Conservation (phyloP, 2,888 invertebrate genomes). For the Pterobdella sp. region DNA sequence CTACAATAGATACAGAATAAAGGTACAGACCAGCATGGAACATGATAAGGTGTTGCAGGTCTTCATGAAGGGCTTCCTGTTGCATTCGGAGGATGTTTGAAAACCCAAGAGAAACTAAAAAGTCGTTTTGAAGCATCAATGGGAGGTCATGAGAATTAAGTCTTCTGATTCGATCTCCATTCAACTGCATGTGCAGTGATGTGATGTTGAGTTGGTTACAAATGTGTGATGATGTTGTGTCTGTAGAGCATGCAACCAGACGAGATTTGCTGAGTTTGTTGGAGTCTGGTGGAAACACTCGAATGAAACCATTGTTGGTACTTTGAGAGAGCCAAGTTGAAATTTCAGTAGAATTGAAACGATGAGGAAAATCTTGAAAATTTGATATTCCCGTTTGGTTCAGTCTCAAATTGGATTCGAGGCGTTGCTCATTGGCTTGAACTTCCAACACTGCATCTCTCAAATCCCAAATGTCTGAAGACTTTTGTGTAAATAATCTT, state of each 20-base stretch:
- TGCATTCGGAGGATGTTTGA: constrained; percentile 46
- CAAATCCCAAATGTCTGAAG: constrained; percentile 48
- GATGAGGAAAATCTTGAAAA: background rate
- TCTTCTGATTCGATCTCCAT: constrained; percentile 49
- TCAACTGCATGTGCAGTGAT: constrained; percentile 49
- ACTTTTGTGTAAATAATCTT: constrained; percentile 3
- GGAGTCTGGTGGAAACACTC: constrained; percentile 46
- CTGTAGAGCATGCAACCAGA: constrained; percentile 48
- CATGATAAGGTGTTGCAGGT: constrained; percentile 48
- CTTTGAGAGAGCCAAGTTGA: constrained; percentile 45
- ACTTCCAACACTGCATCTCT: constrained; percentile 48
- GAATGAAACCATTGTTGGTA: constrained; percentile 47
- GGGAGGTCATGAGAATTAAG: constrained; percentile 51
- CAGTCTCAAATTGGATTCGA: constrained; percentile 20
- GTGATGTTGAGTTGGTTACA: constrained; percentile 40
- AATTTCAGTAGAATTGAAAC: constrained; percentile 36
- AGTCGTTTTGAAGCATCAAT: constrained; percentile 51
- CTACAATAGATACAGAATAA: no score
- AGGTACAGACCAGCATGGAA: constrained; percentile 53
- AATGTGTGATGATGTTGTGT: constrained; percentile 48
- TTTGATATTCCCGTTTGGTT: background rate
- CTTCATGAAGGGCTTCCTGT: constrained; percentile 46
- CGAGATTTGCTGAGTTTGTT: constrained; percentile 41
- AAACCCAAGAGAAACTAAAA: constrained; percentile 49
- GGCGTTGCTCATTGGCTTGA: constrained; percentile 33